Evolutionary conservation across 2,797 vertebrate genomes (phyloP).

Genomic region (Myotis pilosus): DNA sequence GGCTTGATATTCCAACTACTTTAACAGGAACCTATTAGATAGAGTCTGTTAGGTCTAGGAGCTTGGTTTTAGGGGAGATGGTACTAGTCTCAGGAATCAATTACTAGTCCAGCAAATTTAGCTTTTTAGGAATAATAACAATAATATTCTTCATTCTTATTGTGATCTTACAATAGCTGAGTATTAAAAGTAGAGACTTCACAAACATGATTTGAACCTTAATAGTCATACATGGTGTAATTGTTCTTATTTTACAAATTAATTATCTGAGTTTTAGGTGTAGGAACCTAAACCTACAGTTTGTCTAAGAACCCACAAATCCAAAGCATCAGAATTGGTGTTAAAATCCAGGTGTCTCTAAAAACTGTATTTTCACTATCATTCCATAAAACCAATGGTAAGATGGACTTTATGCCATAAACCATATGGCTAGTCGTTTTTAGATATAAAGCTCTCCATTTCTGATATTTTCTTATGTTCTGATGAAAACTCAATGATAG

Average conservation of each 20-base stretch:
- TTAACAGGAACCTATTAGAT: background rate
- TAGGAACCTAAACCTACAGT: background rate
- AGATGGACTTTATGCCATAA: background rate
- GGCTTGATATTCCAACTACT: background rate
- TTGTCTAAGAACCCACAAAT: background rate
- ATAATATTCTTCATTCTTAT: background rate
- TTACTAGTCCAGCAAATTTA: background rate
- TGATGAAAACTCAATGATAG: background rate
- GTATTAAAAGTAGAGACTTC: background rate
- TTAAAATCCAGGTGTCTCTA: background rate
- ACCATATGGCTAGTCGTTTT: fast-evolving
- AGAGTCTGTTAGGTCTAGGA: background rate
- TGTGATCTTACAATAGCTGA: background rate
- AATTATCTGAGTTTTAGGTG: background rate
- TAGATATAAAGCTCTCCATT: background rate
- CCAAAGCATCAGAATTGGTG: background rate
- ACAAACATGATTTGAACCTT: background rate
- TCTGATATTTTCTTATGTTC: background rate
- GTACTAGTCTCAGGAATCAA: background rate
- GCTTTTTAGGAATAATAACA: background rate
- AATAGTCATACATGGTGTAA: background rate
- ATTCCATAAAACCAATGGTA: background rate
- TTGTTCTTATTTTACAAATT: background rate
- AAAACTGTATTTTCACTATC: background rate
- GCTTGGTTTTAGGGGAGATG: background rate